phyloP scores from a whole-genome alignment of 2,113 vertebrate genomes.

The Gopherus flavomarginatus region DNA sequence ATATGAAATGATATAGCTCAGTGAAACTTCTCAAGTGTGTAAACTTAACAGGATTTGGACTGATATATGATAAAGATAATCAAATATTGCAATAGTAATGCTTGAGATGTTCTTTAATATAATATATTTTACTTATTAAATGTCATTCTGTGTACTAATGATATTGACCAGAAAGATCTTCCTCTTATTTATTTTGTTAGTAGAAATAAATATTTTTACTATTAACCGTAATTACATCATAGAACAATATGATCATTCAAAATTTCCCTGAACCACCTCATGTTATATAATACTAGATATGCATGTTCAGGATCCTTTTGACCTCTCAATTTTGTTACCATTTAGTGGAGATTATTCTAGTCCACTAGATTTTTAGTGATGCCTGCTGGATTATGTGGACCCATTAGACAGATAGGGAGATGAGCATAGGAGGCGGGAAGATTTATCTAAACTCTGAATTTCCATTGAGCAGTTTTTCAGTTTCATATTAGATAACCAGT shows the following conservation, averaged over 20 bases:
- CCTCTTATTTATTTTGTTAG: background rate
- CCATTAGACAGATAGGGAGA: background rate
- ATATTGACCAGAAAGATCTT: background rate
- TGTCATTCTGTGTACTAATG: background rate
- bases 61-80: background rate
- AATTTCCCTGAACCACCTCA: background rate
- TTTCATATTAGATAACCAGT: background rate
- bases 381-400: background rate
- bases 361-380: background rate
- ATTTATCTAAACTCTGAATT: background rate
- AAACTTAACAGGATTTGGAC: background rate
- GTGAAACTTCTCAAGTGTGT: background rate
- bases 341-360: background rate
- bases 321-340: background rate
- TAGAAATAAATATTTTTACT: background rate
- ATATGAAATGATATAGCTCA: rapidly evolving
- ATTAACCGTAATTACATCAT: background rate
- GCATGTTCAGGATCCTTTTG: background rate
- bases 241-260: background rate
- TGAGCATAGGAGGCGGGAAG: background rate
- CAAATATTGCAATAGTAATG: background rate
- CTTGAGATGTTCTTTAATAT: background rate
- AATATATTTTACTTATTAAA: background rate
- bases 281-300: background rate
- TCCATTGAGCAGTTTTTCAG: background rate